Evolutionary conservation across 2,888 invertebrate species (phyloP).

Genomic region (Cetonia aurata): DNA sequence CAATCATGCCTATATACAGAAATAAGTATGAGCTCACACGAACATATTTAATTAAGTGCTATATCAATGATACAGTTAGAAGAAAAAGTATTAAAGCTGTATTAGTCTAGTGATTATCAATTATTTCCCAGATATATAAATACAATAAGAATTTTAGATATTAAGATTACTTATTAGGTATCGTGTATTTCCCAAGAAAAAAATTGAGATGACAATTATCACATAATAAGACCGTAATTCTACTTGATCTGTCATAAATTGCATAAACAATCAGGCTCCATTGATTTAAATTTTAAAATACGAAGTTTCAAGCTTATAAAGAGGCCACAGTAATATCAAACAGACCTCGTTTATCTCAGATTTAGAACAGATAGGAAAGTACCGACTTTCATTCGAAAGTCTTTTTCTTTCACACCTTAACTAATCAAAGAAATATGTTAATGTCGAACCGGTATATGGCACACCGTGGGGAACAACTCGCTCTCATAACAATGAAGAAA

Average conservation of each 20-base stretch:
- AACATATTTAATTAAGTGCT: conserved; percentile 30
- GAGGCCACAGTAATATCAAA: no score
- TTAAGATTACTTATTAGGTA: no score
- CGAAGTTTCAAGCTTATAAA: no score
- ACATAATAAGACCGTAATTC: no score
- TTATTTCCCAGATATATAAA: no score
- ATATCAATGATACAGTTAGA: neutral
- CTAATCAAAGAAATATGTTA: conserved; percentile 22
- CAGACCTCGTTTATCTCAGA: neutral
- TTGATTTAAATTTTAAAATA: no score
- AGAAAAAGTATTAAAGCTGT: neutral
- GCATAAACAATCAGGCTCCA: no score
- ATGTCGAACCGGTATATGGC: conserved; percentile 5
- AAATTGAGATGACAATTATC: no score
- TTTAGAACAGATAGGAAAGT: conserved; percentile 28
- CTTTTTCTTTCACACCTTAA: conserved; percentile 17
- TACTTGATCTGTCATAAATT: no score
- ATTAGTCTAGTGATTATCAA: no score
- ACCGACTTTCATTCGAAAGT: conserved; percentile 26
- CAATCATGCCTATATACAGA: conserved; percentile 61
- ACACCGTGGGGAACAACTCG: conserved; percentile 15
- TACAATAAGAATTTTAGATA: no score
- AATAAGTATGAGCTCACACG: conserved; percentile 46
- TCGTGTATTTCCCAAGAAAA: no score
- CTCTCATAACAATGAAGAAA: neutral